phyloP scores from a whole-genome alignment of 2,113 vertebrate species.

The Illadopsis cleaveri region DNA sequence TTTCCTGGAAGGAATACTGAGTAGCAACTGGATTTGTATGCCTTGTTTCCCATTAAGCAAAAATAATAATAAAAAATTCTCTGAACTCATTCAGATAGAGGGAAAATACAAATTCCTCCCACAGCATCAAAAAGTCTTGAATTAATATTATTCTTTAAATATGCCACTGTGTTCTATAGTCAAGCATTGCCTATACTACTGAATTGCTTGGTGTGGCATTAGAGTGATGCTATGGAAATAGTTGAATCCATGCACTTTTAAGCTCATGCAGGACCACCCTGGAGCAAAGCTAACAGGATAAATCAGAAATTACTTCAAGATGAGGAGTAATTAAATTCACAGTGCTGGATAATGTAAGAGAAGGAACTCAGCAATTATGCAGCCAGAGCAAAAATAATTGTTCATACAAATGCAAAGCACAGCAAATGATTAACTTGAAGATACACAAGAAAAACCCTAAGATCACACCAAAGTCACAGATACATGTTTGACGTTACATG shows the following conservation, averaged over 20 bases:
- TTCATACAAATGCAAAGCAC: background rate
- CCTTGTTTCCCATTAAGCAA: background rate
- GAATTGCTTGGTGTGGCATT: background rate
- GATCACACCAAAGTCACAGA: background rate
- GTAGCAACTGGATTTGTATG: background rate
- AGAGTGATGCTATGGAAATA: background rate
- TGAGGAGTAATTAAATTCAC: conserved; percentile 28
- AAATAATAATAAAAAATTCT: background rate
- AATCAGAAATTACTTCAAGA: conserved; percentile 42
- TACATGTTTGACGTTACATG: background rate
- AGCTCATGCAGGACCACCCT: background rate
- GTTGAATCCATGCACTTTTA: background rate
- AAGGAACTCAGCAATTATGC: background rate
- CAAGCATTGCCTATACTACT: background rate
- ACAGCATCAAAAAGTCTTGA: background rate
- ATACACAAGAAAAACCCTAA: background rate
- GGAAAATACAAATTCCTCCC: background rate
- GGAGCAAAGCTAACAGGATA: background rate
- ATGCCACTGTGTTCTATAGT: background rate
- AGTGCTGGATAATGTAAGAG: background rate
- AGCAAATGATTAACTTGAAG: background rate
- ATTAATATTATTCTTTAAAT: background rate
- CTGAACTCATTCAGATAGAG: background rate
- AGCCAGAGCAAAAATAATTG: background rate
- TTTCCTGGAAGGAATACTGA: background rate